Conservation (phyloP, 2,113 vertebrate genomes). For the Austrofundulus limnaeus region DNA sequence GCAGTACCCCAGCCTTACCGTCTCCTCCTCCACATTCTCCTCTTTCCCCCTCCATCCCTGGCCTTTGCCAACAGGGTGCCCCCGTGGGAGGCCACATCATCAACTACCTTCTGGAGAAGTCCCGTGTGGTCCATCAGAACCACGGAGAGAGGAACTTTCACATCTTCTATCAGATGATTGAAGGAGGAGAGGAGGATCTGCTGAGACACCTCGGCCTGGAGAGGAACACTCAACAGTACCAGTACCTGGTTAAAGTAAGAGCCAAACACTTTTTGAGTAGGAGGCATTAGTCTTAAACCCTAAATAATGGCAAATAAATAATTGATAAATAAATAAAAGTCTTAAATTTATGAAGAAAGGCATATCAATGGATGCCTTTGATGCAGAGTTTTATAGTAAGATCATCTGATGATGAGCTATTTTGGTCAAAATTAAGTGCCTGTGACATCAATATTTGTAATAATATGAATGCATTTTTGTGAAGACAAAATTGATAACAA, state of each 20-base stretch:
- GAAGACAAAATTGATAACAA: too few species aligned
- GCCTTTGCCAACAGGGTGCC: conserved; percentile 83
- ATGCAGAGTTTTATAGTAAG: too few species aligned
- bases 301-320: too few species aligned
- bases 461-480: too few species aligned
- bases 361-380: too few species aligned
- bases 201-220: conserved; percentile 91
- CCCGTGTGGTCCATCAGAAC: conserved; percentile 95
- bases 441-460: too few species aligned
- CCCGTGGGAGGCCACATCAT: conserved; percentile 96
- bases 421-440: too few species aligned
- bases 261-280: too few species aligned
- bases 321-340: too few species aligned
- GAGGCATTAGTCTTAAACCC: too few species aligned
- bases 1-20: conserved; percentile 65
- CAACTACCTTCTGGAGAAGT: conserved; percentile 99
- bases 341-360: too few species aligned
- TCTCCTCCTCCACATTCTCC: conserved; percentile 41
- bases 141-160: conserved; percentile 98
- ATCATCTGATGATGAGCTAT: too few species aligned
- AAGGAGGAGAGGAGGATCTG: conserved; percentile 92
- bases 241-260: conserved; percentile 91
- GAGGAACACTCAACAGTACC: conserved; percentile 91
- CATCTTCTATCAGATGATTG: conserved; percentile 96
- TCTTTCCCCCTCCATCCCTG: conserved; percentile 13